Conservation (phyloP, 2,797 vertebrate genomes). For the Gallinago nigripennis region DNA sequence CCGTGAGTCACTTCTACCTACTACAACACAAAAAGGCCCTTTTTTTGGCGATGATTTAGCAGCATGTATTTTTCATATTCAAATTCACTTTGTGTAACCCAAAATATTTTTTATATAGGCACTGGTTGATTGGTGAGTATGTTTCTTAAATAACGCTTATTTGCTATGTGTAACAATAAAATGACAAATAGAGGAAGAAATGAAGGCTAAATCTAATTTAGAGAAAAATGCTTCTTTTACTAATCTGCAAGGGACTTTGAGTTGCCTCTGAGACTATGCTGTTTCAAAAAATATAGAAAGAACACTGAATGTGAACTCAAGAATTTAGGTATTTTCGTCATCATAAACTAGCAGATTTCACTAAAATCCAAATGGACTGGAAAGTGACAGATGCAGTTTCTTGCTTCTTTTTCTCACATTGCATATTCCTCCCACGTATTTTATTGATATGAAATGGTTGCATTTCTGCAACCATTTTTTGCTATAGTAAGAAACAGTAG, state of each 20-base stretch:
- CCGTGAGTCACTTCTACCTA: neutral
- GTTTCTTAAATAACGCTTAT: neutral
- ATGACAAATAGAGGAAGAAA: neutral
- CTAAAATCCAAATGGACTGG: neutral
- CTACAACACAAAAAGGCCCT: neutral
- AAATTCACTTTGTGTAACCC: neutral
- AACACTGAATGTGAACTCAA: neutral
- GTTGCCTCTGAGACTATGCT: neutral
- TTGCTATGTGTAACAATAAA: neutral
- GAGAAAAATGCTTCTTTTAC: neutral
- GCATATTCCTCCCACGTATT: neutral
- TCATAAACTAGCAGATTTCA: neutral
- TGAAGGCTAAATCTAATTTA: neutral
- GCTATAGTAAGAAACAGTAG: neutral
- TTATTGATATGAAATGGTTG: neutral
- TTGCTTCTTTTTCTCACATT: neutral
- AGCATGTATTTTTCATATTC: constrained; percentile 1
- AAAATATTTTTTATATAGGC: constrained; percentile 3
- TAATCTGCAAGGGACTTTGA: neutral
- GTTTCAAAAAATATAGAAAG: neutral
- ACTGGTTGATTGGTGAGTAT: neutral
- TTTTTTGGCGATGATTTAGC: constrained; percentile 2
- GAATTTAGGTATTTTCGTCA: neutral
- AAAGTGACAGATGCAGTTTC: neutral
- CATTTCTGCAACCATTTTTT: no score